Evolutionary conservation across 2,888 invertebrate species (phyloP).

Genomic region (Diabrotica balteata): DNA sequence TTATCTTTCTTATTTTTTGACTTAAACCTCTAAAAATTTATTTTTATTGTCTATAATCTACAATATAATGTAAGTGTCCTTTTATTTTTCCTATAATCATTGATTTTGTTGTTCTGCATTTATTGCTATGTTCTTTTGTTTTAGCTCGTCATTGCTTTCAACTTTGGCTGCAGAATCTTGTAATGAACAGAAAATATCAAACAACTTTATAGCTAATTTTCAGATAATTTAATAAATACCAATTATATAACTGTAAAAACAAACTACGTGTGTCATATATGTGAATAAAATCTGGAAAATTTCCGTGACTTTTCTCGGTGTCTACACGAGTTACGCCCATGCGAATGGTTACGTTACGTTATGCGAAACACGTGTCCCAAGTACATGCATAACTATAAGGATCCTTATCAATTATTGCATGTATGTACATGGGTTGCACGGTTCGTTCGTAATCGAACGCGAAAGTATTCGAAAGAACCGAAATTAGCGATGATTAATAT

Average conservation of each 20-base stretch:
- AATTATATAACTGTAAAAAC: neutral
- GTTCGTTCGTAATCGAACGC: slow-evolving; percentile 29
- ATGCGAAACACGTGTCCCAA: slow-evolving; percentile 43
- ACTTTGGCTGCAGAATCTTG: too few relatives aligned
- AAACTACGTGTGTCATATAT: too few relatives aligned
- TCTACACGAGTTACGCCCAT: slow-evolving; percentile 17
- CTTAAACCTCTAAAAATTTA: too few relatives aligned
- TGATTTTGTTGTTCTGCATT: too few relatives aligned
- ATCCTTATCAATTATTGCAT: slow-evolving; percentile 35
- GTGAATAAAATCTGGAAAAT: neutral
- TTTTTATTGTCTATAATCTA: too few relatives aligned
- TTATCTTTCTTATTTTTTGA: too few relatives aligned
- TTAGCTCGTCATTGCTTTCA: too few relatives aligned
- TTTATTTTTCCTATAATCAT: too few relatives aligned
- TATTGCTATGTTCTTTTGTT: too few relatives aligned
- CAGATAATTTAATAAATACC: neutral
- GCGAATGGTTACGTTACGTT: slow-evolving; percentile 30
- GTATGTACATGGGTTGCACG: slow-evolving; percentile 25
- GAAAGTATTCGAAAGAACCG: slow-evolving; percentile 26
- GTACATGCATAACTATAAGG: slow-evolving; percentile 38
- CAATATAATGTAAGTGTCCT: too few relatives aligned
- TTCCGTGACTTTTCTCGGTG: neutral
- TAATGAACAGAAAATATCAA: too few relatives aligned
- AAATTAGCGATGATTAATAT: slow-evolving; percentile 32
- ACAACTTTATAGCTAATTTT: too few relatives aligned